phyloP scores from a whole-genome alignment of 2,888 invertebrate genomes.

The Zaprionus bogoriensis region DNA sequence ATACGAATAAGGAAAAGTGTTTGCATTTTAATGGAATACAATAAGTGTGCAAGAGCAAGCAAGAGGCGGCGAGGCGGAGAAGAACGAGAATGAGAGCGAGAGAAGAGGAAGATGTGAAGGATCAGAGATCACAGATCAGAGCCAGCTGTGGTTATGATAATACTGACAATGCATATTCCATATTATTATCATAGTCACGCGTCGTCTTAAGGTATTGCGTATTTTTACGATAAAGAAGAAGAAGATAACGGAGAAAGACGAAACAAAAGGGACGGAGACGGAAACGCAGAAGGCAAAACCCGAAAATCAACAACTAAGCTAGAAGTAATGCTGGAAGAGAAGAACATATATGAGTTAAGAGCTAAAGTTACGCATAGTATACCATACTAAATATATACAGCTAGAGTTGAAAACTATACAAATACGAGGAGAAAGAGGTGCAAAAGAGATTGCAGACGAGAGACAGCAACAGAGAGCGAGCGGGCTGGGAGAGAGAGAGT shows the following conservation, averaged over 20 bases:
- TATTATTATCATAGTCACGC: conserved; percentile 11
- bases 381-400: conserved; percentile 27
- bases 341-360: conserved; percentile 16
- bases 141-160: conserved; percentile 14
- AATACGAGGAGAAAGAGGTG: conserved; percentile 4
- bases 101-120: conserved; percentile 2
- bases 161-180: conserved; percentile 28
- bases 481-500: not conserved
- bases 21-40: conserved; percentile 32
- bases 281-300: not conserved
- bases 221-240: not conserved
- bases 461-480: not conserved
- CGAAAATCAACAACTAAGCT: not conserved
- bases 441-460: not conserved
- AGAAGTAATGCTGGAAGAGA: not conserved
- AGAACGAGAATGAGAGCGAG: not conserved
- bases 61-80: too few relatives aligned
- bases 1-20: conserved; percentile 10
- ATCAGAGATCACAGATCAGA: conserved; percentile 18
- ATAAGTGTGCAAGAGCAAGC: not conserved
- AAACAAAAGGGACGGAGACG: not conserved
- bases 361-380: conserved; percentile 13
- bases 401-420: conserved; percentile 56
- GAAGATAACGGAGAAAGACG: not conserved
- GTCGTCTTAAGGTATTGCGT: not conserved